Evolutionary conservation across 2,888 invertebrate species (phyloP), one percentile per base, ranked within the genome.

Genomic region (Cinara cedri): DNA sequence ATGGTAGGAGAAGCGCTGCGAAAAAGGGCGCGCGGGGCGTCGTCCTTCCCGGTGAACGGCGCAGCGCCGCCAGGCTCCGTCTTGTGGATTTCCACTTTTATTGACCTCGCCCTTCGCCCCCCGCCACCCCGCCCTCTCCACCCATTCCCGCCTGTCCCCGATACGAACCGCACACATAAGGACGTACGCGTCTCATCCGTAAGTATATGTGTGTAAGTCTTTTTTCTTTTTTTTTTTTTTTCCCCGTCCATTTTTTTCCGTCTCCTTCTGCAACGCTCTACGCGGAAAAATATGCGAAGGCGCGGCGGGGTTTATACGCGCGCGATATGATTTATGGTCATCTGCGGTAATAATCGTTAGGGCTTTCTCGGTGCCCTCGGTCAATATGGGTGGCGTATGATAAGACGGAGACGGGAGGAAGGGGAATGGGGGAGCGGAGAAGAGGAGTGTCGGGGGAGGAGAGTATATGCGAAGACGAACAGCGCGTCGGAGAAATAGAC

Each of bases 301-400:
- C 60, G 26, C 57, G 60, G 60, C 26, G 75, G 55, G 81, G 55
- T 34, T 74, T 34, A 82, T 82, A 81, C 6, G 6, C 6, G 6
- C 34, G 34, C 34, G 34, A 34, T 81, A 82, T 83, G 83, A 83
- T 83, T 83, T 83, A 83, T 83, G 83, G 82, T 80, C 81, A 82
- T 83, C 82, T 81, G 82, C 81, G 81, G 81, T 81, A 81, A 81
- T 81, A 81, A 65, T 81, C 65, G 68, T 78, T 81, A 65, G 60
- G 49, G 80, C 51, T 75, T 70, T 55, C 51, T 42, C 72, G 70
- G 72, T 71, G 55, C 66, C n/a, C 62, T 68, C 74, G 82, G 81
- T 82, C 83, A 83, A 83, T 83, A 83, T 83, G 83, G 82, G 83
- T 81, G 82, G 82, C 82, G 83, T 83, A 82, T 81, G 82, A 82